Base-by-base conservation (phyloP, 2,113 vertebrate species). In the Stigmatopora argus region DNA sequence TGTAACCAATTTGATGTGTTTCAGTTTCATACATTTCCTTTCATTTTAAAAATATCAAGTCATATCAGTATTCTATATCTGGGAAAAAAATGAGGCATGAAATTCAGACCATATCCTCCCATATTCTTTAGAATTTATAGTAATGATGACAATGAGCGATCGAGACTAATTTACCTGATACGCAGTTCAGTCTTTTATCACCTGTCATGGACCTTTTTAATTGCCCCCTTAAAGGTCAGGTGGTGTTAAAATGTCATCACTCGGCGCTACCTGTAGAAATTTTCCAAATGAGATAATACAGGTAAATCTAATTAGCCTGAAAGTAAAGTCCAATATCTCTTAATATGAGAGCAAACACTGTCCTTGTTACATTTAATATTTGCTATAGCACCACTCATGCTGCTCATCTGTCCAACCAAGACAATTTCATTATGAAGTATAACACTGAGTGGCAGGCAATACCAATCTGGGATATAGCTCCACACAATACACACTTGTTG, bases 221-320 rank as follows among this genome's bases (percentile, higher is more conserved):
- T 90, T 87, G 86, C 89, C 82, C 77, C 69, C 70, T 60, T 76
- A 88, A 92, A 91, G 90, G 90, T 91, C 89, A 84, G 65, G 78
- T 79, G 53, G 82, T 83, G 83, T 88, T 91, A 87, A 89, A 91
- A 90, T 90, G 90, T 88, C 90, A 91, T 86, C 80, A 80, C 84
- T 85, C 53, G 70, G 83, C 80, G 21, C 52, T 72, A 79, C 83
- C 82, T 86, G 76, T 77, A 81, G 70, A 84, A 87, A 87, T 82
- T 85, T 74, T 15, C 49, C 51, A 49, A 49, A 72, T 47, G 59
- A 77, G 74, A 63, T 68, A 70, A 73, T 73, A 68, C 75, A 80
- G 76, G 59, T 82, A 71, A 78, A 75, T 64, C 73, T 86, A 85
- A 87, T 88, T 78, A 85, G 73, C 57, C 64, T 70, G 49, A 80